phyloP scores from a whole-genome alignment of 2,888 invertebrate species.

The Amphipoea lucens region DNA sequence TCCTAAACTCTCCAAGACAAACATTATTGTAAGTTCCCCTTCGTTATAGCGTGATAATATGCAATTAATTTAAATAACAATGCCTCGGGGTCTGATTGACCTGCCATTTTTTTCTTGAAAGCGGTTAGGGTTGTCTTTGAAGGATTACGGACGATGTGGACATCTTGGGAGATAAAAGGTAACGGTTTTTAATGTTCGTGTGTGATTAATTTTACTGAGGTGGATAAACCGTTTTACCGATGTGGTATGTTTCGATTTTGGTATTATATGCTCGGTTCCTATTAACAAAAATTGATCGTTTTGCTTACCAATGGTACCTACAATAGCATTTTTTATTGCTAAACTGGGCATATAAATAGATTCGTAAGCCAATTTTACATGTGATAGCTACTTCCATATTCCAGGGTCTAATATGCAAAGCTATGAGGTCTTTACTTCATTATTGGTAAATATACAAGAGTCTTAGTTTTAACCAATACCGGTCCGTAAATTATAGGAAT shows the following conservation, averaged over 20 bases:
- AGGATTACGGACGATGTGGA: slow-evolving; percentile 55
- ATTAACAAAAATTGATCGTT: background rate
- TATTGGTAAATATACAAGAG: background rate
- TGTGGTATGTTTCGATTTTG: too few species aligned
- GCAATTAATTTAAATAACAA: slow-evolving; percentile 83
- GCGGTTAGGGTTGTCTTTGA: slow-evolving; percentile 58
- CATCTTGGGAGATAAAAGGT: slow-evolving; percentile 56
- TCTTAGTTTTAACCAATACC: too few species aligned
- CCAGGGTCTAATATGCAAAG: too few species aligned
- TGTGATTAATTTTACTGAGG: background rate
- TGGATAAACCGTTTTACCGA: background rate
- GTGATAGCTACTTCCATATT: too few species aligned
- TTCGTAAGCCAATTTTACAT: background rate
- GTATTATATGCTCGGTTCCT: background rate
- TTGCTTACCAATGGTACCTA: background rate
- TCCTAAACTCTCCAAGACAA: slow-evolving; percentile 70
- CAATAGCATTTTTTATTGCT: background rate
- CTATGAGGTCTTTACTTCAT: background rate
- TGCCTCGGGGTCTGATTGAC: slow-evolving; percentile 65
- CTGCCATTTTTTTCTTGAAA: slow-evolving; percentile 66
- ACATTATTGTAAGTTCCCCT: slow-evolving; percentile 73
- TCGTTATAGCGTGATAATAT: slow-evolving; percentile 57
- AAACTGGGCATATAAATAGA: background rate
- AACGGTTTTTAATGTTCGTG: slow-evolving; percentile 47
- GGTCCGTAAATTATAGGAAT: background rate